These are phyloP conservation scores for Malaclemys terrapin DNA, from an alignment of 2,113 vertebrate species.

Conservation along the genomic window DNA sequence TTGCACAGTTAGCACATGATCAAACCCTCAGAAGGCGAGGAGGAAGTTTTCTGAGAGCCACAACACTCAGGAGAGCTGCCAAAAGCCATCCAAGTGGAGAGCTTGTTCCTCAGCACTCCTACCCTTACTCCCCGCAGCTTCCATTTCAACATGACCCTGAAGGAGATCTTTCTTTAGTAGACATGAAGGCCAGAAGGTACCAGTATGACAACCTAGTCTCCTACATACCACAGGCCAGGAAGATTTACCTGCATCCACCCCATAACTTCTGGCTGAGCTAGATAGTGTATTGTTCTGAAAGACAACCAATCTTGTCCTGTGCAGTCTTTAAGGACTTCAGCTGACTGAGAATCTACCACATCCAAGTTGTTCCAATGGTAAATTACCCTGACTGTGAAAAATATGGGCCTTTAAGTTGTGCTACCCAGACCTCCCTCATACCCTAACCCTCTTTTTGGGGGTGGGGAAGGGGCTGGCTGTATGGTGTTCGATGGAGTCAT, in stretches of 20 bases:
- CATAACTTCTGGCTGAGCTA: not conserved
- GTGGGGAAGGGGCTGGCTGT: not conserved
- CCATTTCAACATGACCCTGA: not conserved
- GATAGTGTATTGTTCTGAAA: not conserved
- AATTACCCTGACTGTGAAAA: not conserved
- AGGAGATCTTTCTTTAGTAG: not conserved
- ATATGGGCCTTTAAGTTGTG: not conserved
- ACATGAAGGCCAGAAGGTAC: not conserved
- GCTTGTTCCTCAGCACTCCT: not conserved
- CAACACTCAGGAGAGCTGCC: not conserved
- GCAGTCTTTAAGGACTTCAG: not conserved
- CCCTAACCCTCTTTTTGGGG: not conserved
- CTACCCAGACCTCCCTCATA: no score
- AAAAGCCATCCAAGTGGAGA: not conserved
- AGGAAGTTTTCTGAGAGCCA: not conserved
- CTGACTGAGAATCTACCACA: not conserved
- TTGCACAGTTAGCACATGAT: not conserved
- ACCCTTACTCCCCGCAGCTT: not conserved
- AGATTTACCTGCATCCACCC: not conserved
- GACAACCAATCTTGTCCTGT: not conserved
- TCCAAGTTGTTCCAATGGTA: not conserved
- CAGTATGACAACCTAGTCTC: not conserved
- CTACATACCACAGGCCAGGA: not conserved
- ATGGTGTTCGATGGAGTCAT: not conserved
- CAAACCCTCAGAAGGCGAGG: not conserved